These are phyloP conservation scores for Anguilla megastoma DNA, from an alignment of 2,797 vertebrate genomes.

Conservation along the genomic window DNA sequence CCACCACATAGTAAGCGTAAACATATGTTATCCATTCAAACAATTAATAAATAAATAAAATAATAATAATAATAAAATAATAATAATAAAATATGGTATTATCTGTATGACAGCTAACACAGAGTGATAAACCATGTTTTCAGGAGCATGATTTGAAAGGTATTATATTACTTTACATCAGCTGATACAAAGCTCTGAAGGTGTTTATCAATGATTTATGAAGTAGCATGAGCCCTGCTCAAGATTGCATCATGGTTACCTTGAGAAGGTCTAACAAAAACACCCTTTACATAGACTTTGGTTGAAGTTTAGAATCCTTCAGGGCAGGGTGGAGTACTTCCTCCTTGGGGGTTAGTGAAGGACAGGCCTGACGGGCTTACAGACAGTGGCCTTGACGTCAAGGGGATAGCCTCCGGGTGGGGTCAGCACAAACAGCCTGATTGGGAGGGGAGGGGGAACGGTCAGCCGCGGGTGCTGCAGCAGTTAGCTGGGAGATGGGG, in stretches of 20 bases:
- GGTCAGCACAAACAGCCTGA: neutral
- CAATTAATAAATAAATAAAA: neutral
- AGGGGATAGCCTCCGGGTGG: neutral
- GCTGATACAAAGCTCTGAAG: neutral
- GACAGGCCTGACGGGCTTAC: neutral
- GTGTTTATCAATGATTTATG: neutral
- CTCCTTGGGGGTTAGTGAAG: neutral
- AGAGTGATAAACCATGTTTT: neutral
- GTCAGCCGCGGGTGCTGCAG: too few relatives aligned
- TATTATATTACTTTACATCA: neutral
- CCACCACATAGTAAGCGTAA: too few relatives aligned
- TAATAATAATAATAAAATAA: neutral
- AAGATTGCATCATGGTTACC: neutral
- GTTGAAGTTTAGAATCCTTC: neutral
- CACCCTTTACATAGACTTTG: neutral
- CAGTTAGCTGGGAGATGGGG: neutral
- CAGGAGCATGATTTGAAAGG: neutral
- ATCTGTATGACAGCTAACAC: neutral
- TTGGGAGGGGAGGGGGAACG: neutral
- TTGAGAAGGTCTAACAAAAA: neutral
- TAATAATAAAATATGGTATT: neutral
- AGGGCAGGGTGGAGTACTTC: neutral
- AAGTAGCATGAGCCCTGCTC: neutral
- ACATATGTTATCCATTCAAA: too few relatives aligned
- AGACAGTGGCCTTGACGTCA: neutral